Base-by-base conservation (phyloP, 2,113 vertebrate genomes). In the Thalassarche chlororhynchos region DNA sequence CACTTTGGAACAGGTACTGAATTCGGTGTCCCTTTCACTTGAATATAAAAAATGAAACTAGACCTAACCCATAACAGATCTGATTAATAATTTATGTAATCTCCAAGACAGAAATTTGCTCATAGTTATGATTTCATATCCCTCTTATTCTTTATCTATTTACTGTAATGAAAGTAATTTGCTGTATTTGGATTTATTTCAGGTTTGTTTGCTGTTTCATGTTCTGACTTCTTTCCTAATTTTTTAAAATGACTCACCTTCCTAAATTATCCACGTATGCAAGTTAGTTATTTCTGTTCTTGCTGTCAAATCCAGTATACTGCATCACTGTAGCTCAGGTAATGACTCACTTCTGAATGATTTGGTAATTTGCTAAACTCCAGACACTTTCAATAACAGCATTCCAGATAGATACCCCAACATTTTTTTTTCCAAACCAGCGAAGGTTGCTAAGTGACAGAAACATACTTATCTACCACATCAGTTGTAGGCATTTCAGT, bases 371-470 rank as follows among this genome's bases (percentile, higher is more conserved):
- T 95, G 28, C n/a, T 93, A 74, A 96, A 94, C 62, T 93, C 38
- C 70, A 96, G 72, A 86, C 34, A 93, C 15, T 95, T 97, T 90
- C 81, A 92, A 74, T 91, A 95, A 87, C 17, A 76, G 57, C 74
- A 89, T 91, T 86, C 54, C 49, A 87, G 81, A 96, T 93, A 87
- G 81, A 96, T 93, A 85, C 17, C 14, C 76, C 60, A 6, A 16
- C 42, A 9, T 3, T 21, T 84, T 69, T 92, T 92, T 85, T 82
- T 40, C 75, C 1, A 3, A 91, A 77, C 5, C 5, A 91, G 64
- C 51, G 44, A 84, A 91, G 79, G 94, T 97, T 98, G 96, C 96
- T 96, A 95, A 96, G 96, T 95, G 84, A 96, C 89, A 88, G 64
- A 74, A 96, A 87, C 8, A 24, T 70, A 93, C 79, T 90, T 94